Conservation (phyloP, 2,797 vertebrate species). For the Acomys russatus region DNA sequence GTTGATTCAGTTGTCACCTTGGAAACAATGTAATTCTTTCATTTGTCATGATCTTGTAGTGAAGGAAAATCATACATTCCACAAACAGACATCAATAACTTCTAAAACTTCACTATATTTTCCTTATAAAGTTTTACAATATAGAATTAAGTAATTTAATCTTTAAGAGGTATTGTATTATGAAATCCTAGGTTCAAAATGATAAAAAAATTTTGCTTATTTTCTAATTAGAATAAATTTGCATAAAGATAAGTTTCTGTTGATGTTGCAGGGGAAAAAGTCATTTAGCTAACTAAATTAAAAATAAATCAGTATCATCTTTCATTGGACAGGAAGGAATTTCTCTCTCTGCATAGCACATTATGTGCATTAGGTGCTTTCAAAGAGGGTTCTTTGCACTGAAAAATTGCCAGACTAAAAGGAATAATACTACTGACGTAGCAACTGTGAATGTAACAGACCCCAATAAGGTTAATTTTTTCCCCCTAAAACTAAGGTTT, state of each 20-base stretch:
- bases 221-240: constrained; percentile 39
- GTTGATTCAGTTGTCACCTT: background rate
- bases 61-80: constrained; percentile 27
- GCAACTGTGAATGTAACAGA: background rate
- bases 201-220: background rate
- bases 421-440: background rate
- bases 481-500: background rate
- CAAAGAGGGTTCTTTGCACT: constrained; percentile 1
- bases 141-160: constrained; percentile 7
- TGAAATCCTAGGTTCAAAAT: background rate
- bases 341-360: background rate
- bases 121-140: background rate
- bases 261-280: background rate
- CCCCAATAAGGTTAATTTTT: background rate
- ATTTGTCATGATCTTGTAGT: background rate
- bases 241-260: constrained; percentile 1
- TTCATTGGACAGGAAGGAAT: constrained; percentile 15
- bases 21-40: constrained; percentile 11
- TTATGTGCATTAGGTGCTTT: constrained; percentile 37
- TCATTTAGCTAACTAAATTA: constrained; percentile 49
- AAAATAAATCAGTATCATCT: constrained; percentile 30
- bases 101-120: background rate
- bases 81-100: constrained; percentile 5
- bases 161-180: constrained; percentile 1
- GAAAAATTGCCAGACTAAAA: constrained; percentile 39